Evolutionary conservation across 2,888 invertebrate genomes (phyloP), one percentile per base, ranked within the genome.

Genomic region (Apoderus coryli): DNA sequence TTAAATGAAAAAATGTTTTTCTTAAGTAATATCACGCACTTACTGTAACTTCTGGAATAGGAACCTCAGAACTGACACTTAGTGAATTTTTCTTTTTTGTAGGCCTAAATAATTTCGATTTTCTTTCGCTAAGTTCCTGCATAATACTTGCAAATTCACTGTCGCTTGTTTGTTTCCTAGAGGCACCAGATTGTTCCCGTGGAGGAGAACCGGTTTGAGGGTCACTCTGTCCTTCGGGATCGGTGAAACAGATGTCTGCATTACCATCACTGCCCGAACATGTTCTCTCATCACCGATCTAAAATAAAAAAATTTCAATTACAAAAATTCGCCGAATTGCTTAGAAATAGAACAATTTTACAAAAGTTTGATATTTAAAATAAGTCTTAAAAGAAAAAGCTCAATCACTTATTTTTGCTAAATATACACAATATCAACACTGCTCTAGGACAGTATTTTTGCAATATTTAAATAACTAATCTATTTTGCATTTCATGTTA

Each of bases 221-320:
- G 50, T 76, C 74, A 29, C 72, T 71, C 34, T 73, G 74, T 16
- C 68, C 72, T 51, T 77, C 76, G 34, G 72, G 72, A 55, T 78
- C 75, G 14, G 74, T 72, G 58, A 69, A 72, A 44, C 61, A 56
- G 3, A 59, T 29, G 39, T 59, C 65, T 12, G 61, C 56, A 40
- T 61, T 61, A 9, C 61, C 62, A 44, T 68, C 68, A 42, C 67
- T 67, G 4, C 67, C 67, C 22, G 65, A 65, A 40, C 61, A 64
- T 36, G 65, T 49, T 35, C 44, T 49, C 25, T 56, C 56, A 15
- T 56, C 55, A n/a, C 36, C 40, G 15, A 35, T 29, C 40, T 40
- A 29, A 13, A 22, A 34, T n/a, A n/a, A n/a, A n/a, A n/a, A n/a
- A n/a, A n/a, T n/a, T n/a, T n/a, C n/a, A n/a, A n/a, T n/a, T n/a